phyloP scores from a whole-genome alignment of 1,140 invertebrate species.

The Archegozetes longisetosus region DNA sequence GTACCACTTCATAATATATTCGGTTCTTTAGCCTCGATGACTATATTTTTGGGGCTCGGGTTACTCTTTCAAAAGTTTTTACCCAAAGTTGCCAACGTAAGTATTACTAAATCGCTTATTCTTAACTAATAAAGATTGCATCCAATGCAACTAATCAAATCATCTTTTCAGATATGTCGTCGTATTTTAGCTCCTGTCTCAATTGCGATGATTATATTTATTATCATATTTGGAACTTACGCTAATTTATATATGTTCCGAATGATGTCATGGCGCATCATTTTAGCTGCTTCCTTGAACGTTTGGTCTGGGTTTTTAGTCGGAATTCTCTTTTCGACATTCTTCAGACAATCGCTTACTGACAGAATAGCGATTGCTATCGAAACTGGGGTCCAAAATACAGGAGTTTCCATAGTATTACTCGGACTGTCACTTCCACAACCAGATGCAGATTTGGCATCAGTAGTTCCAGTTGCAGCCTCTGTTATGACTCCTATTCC shows the following conservation, averaged over 20 bases:
- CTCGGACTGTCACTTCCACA: slow-evolving; percentile 36
- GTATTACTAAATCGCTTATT: slow-evolving; percentile 13
- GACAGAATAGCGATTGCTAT: slow-evolving; percentile 72
- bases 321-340: slow-evolving; percentile 43
- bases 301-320: slow-evolving; percentile 72
- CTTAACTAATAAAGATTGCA: too few species aligned
- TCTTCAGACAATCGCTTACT: slow-evolving; percentile 41
- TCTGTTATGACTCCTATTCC: slow-evolving; percentile 88
- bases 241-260: slow-evolving; percentile 82
- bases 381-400: slow-evolving; percentile 89
- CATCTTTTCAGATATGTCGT: slow-evolving; percentile 40
- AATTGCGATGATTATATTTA: slow-evolving; percentile 58
- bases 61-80: slow-evolving; percentile 39
- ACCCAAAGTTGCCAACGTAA: slow-evolving; percentile 40
- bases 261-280: slow-evolving; percentile 63
- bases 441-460: slow-evolving; percentile 32
- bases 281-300: slow-evolving; percentile 60
- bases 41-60: slow-evolving; percentile 67
- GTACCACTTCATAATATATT: slow-evolving; percentile 69
- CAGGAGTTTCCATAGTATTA: slow-evolving; percentile 74
- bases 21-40: slow-evolving; percentile 51
- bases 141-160: too few species aligned
- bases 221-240: slow-evolving; percentile 77
- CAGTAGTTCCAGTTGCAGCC: slow-evolving; percentile 56
- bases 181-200: slow-evolving; percentile 72